A percentile compares a stretch with the other conserved stretches of the same genome.
These are phyloP conservation scores for Rhipidura dahli DNA, from an alignment of 2,113 vertebrate genomes.

Conservation along the genomic window DNA sequence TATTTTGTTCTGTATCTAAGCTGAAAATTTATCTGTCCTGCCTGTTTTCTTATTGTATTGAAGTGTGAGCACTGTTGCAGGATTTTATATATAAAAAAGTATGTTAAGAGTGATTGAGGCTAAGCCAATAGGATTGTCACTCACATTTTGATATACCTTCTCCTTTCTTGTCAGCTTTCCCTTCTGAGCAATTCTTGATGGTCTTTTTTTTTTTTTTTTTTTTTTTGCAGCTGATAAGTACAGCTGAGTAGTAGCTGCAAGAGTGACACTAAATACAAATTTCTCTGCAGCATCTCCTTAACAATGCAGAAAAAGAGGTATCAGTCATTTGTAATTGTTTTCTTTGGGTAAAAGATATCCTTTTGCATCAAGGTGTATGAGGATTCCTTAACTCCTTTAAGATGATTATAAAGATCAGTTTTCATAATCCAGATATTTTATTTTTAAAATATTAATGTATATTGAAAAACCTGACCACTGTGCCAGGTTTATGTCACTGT, in stretches of 20 bases:
- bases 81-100: neutral
- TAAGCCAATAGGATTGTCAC: neutral
- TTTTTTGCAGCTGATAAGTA: neutral
- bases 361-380: neutral
- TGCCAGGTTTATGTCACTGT: neutral
- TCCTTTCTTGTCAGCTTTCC: neutral
- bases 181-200: neutral
- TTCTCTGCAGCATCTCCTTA: neutral
- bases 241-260: neutral
- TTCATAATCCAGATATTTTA: neutral
- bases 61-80: neutral
- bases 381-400: neutral
- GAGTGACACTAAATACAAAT: neutral
- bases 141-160: neutral
- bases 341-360: neutral
- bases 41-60: neutral
- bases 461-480: neutral
- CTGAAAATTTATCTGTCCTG: neutral
- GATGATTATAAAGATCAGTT: neutral
- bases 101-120: neutral
- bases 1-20: neutral
- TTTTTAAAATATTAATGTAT: neutral
- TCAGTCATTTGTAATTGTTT: neutral
- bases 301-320: neutral
- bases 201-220: neutral